phyloP scores from a whole-genome alignment of 2,113 vertebrate genomes.

The Malurus melanocephalus region DNA sequence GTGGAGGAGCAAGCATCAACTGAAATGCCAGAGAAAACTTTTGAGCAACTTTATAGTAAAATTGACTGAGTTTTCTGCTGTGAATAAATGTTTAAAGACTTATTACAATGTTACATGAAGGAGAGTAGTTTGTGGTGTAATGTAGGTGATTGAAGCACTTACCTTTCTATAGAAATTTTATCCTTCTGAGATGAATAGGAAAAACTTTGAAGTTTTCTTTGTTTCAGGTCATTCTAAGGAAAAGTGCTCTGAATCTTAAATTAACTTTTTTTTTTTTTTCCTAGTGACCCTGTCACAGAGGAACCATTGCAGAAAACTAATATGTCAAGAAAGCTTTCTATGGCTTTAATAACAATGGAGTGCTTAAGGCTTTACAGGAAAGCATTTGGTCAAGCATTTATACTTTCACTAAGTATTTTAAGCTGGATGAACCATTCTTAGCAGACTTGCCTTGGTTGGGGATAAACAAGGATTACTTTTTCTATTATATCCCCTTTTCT shows the following conservation, averaged over 20 bases:
- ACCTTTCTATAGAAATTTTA: not conserved
- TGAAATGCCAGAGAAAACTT: not conserved
- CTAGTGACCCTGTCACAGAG: not conserved
- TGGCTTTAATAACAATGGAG: not conserved
- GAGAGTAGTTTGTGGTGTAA: not conserved
- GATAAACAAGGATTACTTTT: constrained; percentile 50
- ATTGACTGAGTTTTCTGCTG: not conserved
- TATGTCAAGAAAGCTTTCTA: not conserved
- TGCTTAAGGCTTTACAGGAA: not conserved
- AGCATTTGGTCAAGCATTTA: constrained; percentile 36
- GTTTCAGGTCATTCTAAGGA: not conserved
- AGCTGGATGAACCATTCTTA: constrained; percentile 38
- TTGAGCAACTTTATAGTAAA: not conserved
- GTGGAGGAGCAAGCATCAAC: not conserved
- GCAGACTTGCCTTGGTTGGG: not conserved
- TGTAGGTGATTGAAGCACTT: not conserved
- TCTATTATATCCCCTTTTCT: not conserved
- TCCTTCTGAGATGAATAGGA: not conserved
- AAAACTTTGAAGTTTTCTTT: not conserved
- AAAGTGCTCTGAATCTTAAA: not conserved
- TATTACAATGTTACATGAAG: not conserved
- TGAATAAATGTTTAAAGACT: not conserved
- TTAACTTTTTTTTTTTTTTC: not conserved
- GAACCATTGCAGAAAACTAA: not conserved
- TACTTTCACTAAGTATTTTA: constrained; percentile 37